Evolutionary conservation across 1,140 invertebrate genomes (phyloP), one percentile per base, ranked within the genome.

Genomic region (Stegodyphus dumicola): DNA sequence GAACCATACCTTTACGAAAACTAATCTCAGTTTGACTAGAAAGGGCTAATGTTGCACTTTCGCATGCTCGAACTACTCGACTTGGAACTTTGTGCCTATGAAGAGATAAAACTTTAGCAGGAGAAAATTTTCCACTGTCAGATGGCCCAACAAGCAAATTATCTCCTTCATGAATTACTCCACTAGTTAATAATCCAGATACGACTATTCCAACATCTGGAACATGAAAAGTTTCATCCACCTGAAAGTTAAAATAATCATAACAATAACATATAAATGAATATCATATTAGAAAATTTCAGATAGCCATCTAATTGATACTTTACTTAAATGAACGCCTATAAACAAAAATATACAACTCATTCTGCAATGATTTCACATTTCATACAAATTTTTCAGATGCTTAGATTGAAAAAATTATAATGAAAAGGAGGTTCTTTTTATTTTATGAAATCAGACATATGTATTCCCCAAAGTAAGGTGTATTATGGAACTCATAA

Each of bases 21-120:
- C 51, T 84, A 33, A 89, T 89, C 17, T 89, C 87, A n/a, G 92
- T 91, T n/a, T 91, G 90, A 80, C 93, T 91, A 51, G 87, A 86
- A 13, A 99, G 92, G n/a, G 95, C 95, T 9, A 99, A 91, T 52
- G 96, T 95, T 3, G 97, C 97, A 87, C 96, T 96, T 89, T 99
- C 97, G 0, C 96, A 96, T 1, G 97, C 96, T 80, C 95, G 92
- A 6, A 98, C 97, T 17, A 94, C 90, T 76, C 95, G 92, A 89
- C 96, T 97, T 0, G 96, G 95, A 1, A 96, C 94, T 88, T 97
- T 94, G 90, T 99, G 97, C 9, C 97, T 91, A 91, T 98, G 96
- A 60, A 99, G 93, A 51, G 95, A 96, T 67, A 94, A 93, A 5
- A 99, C 95, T 70, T 91, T 93, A 0, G 96, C 95, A 6, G 93